Percentiles rank a stretch among this genome's conserved stretches.
Conservation (phyloP, 2,113 vertebrate species). For the Tamias sibiricus region DNA sequence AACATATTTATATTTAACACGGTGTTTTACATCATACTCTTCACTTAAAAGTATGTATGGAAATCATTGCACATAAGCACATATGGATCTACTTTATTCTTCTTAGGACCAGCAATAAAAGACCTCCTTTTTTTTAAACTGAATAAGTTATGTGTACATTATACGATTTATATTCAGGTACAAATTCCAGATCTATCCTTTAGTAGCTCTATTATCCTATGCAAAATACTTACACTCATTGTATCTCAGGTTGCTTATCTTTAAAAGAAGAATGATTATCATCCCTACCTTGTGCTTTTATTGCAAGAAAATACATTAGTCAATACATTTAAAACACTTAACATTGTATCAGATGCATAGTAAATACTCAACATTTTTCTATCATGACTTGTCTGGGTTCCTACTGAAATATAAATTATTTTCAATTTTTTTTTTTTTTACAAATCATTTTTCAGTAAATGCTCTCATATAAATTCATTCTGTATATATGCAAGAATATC, state of each 20-base stretch:
- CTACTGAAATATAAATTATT: not conserved
- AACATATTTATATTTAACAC: not conserved
- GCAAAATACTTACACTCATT: not conserved
- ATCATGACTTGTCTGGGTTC: not conserved
- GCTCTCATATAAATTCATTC: not conserved
- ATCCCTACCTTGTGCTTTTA: not conserved
- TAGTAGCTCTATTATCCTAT: not conserved
- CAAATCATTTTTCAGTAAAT: not conserved
- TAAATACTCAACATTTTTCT: not conserved
- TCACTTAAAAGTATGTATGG: not conserved
- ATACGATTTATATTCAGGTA: not conserved
- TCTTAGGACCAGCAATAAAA: not conserved
- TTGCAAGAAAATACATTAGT: not conserved
- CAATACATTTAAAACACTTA: not conserved
- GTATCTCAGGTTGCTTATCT: not conserved
- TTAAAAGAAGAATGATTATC: not conserved
- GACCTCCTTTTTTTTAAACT: not conserved
- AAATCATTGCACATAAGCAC: not conserved
- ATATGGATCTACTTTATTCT: not conserved
- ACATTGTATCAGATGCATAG: not conserved
- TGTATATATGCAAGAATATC: not conserved
- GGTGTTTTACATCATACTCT: not conserved
- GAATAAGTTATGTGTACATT: not conserved
- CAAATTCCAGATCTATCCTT: not conserved
- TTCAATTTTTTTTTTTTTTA: conserved; percentile 12